Evolutionary conservation across 2,888 invertebrate species (phyloP).

Genomic region (Dryobotodes eremita): DNA sequence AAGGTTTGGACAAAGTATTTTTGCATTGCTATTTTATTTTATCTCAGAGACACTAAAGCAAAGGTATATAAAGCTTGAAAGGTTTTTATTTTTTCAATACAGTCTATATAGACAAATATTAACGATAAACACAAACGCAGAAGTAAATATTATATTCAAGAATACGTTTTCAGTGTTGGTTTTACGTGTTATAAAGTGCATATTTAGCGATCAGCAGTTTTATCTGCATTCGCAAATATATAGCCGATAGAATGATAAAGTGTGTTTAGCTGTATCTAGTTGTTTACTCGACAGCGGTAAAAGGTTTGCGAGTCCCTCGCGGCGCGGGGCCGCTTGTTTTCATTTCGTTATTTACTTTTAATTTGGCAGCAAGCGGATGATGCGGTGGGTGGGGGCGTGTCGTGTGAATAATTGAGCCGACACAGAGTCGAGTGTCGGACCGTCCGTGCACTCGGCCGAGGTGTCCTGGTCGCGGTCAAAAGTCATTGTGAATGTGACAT

Average conservation of each 20-base stretch:
- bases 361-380: slow-evolving; percentile 91
- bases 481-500: slow-evolving; percentile 48
- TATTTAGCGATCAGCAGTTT: slow-evolving; percentile 80
- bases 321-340: slow-evolving; percentile 87
- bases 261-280: slow-evolving; percentile 86
- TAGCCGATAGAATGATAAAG: slow-evolving; percentile 88
- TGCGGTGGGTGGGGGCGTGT: slow-evolving; percentile 84
- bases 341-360: slow-evolving; percentile 91
- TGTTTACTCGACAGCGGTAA: slow-evolving; percentile 89
- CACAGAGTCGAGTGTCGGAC: slow-evolving; percentile 78
- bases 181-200: slow-evolving; percentile 65
- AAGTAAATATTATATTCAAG: slow-evolving; percentile 9
- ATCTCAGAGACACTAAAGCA: background rate
- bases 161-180: slow-evolving; percentile 19
- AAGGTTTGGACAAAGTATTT: background rate
- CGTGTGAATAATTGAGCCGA: slow-evolving; percentile 89
- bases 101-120: background rate
- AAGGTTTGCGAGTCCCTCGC: slow-evolving; percentile 90
- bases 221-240: slow-evolving; percentile 86
- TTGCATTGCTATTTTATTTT: background rate
- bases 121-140: background rate
- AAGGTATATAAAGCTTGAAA: background rate
- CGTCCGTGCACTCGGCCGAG: slow-evolving; percentile 61
- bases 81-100: background rate
- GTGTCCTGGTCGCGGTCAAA: slow-evolving; percentile 29